These are phyloP conservation scores for Notiomystis cincta DNA, from an alignment of 2,113 vertebrate species.

Conservation along the genomic window DNA sequence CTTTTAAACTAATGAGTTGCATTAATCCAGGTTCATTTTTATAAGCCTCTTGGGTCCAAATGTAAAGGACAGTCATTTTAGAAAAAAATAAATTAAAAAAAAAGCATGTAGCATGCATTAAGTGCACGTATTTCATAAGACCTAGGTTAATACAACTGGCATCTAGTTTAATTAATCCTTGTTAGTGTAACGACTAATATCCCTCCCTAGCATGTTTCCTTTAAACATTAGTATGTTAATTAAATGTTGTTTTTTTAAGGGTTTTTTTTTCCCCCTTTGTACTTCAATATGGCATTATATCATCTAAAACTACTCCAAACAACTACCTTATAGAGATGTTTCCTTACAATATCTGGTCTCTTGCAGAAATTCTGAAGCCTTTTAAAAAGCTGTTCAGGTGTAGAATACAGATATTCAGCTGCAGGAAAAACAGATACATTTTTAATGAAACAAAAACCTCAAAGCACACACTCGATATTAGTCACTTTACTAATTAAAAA, in stretches of 20 bases:
- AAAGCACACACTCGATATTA: slow-evolving; percentile 99
- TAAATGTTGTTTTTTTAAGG: slow-evolving; percentile 72
- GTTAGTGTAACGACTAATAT: slow-evolving; percentile 83
- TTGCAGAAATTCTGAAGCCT: slow-evolving; percentile 87
- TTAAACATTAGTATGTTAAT: slow-evolving; percentile 84
- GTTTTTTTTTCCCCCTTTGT: slow-evolving; percentile 44
- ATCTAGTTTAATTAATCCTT: slow-evolving; percentile 85
- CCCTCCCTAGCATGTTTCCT: slow-evolving; percentile 78
- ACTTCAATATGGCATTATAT: slow-evolving; percentile 69
- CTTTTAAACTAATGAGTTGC: slow-evolving; percentile 84
- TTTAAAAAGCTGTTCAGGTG: slow-evolving; percentile 93
- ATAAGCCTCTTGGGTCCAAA: slow-evolving; percentile 80
- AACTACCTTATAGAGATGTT: slow-evolving; percentile 87
- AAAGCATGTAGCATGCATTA: slow-evolving; percentile 76
- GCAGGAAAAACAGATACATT: slow-evolving; percentile 94
- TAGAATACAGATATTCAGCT: slow-evolving; percentile 95
- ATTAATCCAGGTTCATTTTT: slow-evolving; percentile 86
- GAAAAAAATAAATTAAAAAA: slow-evolving; percentile 82
- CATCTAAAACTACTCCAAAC: slow-evolving; percentile 65
- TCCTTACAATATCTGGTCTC: slow-evolving; percentile 82
- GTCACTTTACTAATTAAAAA: slow-evolving; percentile 99
- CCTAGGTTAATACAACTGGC: slow-evolving; percentile 82
- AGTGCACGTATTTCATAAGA: slow-evolving; percentile 81
- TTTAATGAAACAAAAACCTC: slow-evolving; percentile 99
- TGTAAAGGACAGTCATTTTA: slow-evolving; percentile 82